Base-by-base conservation (phyloP, 2,888 invertebrate species). In the Drosophila birchii region DNA sequence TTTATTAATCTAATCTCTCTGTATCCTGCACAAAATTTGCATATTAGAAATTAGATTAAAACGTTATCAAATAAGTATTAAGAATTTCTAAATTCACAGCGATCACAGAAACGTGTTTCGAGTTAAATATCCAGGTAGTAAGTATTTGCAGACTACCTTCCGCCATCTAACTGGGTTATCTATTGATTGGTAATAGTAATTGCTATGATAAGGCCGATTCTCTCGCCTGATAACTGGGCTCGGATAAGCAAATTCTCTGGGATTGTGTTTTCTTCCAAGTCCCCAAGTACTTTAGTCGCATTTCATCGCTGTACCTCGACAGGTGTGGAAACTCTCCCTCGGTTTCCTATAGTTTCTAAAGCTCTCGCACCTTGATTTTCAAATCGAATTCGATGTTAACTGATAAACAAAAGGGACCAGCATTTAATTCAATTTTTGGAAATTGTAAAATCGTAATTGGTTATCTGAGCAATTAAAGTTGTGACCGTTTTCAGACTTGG, bases 131-230 rank as follows among this genome's bases (percentile, higher is more conserved):
- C 20, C 18, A 2, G 34, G 34, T 16, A 23, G 1, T 14, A 14
- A 2, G 14, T 34, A 18, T 14, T 32, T 29, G 6, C 47, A 16
- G 16, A 26, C 5, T 16, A 16, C 26, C 16, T 26, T 18, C 14
- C 9, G 9, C 3, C 34, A 8, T 3, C 34, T 9, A 51, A 51
- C 51, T 51, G 20, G 51, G 34, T 51, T 51, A 51, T 51, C 51
- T 20, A 51, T 34, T 34, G 51, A 51, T 51, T 51, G 34, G 51
- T 0, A 12, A 8, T 23, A 23, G 12, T 54, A 36, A 23, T 23
- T 11, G 23, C n/a, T 12, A n/a, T 8, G 54, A 54, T 54, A 54
- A 54, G 38, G 5, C n/a, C 12, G 54, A 54, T 38, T 38, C 12
- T 12, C 23, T n/a, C 12, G n/a, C 23, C 54, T 39, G 54, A 54